Evolutionary conservation across 2,888 invertebrate species (phyloP), one percentile per base, ranked within the genome.

Genomic region (Drosophila borborema): DNA sequence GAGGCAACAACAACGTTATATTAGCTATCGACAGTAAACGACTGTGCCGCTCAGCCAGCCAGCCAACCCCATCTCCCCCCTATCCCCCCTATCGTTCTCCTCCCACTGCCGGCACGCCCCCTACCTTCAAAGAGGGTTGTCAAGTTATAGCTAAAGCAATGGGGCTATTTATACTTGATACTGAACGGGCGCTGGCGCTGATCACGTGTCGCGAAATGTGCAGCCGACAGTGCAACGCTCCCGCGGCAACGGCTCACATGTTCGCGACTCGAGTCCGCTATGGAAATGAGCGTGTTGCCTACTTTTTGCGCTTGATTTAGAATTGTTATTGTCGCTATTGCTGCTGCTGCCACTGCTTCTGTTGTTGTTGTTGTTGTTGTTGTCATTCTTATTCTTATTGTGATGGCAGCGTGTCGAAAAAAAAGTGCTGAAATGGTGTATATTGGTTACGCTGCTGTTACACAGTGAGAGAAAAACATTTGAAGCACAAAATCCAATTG

Each of bases 201-300:
- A 78, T 89, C 89, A 89, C 89, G 89, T 89, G 87, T 89, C 59
- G 59, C 48, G 45, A 79, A 87, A 89, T 89, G 89, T 89, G 86
- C 75, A 63, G 66, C 69, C 81, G 72, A 49, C 88, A 90, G 91
- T 91, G 84, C 91, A 91, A 90, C 91, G 91, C 89, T 91, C 91
- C 82, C 91, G 80, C 82, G 64, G 55, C 77, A 60, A 48, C 79
- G 67, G 72, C 91, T 91, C 91, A 91, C 91, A 91, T 91, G 91
- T 91, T 91, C 80, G 77, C 77, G 86, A 86, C 89, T 86, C 61
- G 76, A 77, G 86, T 82, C 64, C 66, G 74, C 80, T 72, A 87
- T 86, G 87, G 76, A 86, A 86, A 85, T 87, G 64, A 77, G 72
- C 78, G 71, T 63, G 66, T 69, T 70, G 61, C 59, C 63, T 59